These are phyloP conservation scores for Pristionchus entomophagus DNA, from an alignment of 2,888 invertebrate species.

Conservation along the genomic window DNA sequence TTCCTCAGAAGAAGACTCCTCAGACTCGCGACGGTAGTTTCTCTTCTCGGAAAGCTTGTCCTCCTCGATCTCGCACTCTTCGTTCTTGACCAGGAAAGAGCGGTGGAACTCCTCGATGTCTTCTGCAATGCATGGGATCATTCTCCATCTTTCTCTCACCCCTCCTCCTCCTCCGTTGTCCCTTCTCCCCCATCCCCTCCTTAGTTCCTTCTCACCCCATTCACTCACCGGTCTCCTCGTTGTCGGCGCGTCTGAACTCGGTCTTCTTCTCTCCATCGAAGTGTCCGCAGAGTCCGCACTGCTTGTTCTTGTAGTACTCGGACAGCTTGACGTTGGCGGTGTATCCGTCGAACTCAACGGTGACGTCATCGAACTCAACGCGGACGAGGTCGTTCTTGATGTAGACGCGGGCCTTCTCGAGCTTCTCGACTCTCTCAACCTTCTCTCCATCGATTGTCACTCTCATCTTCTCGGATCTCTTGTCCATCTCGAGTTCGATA, in stretches of 20 bases:
- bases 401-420: slow-evolving; percentile 37
- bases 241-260: slow-evolving; percentile 54
- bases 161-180: not conserved
- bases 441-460: slow-evolving; percentile 53
- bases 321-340: not conserved
- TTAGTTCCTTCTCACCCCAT: too few species aligned
- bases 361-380: slow-evolving; percentile 50
- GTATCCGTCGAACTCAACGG: slow-evolving; percentile 44
- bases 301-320: slow-evolving; percentile 45
- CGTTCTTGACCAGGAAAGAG: slow-evolving; percentile 44
- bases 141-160: not conserved
- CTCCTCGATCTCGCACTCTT: slow-evolving; percentile 46
- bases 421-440: not conserved
- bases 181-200: too few species aligned
- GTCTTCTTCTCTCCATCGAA: slow-evolving; percentile 47
- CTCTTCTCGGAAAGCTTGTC: slow-evolving; percentile 28
- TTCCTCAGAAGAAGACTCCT: not conserved
- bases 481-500: slow-evolving; percentile 39
- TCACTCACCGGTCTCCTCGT: slow-evolving; percentile 48
- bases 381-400: slow-evolving; percentile 48
- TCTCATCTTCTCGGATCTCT: slow-evolving; percentile 52
- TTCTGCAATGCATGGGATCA: not conserved
- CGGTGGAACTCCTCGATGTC: slow-evolving; percentile 49
- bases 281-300: slow-evolving; percentile 57
- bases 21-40: slow-evolving; percentile 37